These are phyloP conservation scores for Corythucha ciliata DNA, from an alignment of 2,888 invertebrate genomes.

Conservation along the genomic window DNA sequence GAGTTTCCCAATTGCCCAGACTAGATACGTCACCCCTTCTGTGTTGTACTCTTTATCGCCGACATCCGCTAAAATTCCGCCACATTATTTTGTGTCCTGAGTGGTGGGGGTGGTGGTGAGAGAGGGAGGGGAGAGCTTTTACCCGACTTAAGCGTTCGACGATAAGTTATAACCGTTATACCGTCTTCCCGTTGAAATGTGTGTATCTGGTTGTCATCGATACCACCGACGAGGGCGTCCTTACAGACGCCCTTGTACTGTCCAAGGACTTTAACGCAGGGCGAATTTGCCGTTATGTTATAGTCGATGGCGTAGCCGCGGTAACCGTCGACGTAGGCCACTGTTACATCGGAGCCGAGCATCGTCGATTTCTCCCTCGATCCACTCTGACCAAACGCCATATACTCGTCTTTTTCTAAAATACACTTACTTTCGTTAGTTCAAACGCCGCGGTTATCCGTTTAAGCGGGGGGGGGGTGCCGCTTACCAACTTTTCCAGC, in stretches of 20 bases:
- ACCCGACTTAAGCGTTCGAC: constrained; percentile 67
- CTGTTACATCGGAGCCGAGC: constrained; percentile 75
- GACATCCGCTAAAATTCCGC: constrained; percentile 52
- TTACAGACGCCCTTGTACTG: constrained; percentile 78
- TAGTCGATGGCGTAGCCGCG: constrained; percentile 72
- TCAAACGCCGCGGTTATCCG: no score
- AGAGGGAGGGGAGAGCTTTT: constrained; percentile 40
- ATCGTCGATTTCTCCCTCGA: constrained; percentile 60
- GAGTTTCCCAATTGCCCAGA: constrained; percentile 78
- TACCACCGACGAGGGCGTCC: constrained; percentile 70
- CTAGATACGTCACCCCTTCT: constrained; percentile 52
- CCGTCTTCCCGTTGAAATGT: constrained; percentile 62
- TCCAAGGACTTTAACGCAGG: constrained; percentile 77
- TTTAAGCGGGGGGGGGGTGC: no score
- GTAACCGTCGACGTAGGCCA: constrained; percentile 62
- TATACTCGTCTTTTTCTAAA: constrained; percentile 59
- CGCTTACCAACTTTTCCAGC: constrained; percentile 58
- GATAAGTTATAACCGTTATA: constrained; percentile 67
- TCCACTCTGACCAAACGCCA: constrained; percentile 83
- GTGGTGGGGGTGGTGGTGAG: no score
- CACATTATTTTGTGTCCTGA: no score
- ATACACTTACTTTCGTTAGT: no score
- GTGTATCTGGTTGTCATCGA: constrained; percentile 72
- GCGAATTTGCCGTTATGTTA: constrained; percentile 71
- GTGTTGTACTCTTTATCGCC: constrained; percentile 64